Conservation (phyloP, 2,797 vertebrate genomes). For the Erethizon dorsatum region DNA sequence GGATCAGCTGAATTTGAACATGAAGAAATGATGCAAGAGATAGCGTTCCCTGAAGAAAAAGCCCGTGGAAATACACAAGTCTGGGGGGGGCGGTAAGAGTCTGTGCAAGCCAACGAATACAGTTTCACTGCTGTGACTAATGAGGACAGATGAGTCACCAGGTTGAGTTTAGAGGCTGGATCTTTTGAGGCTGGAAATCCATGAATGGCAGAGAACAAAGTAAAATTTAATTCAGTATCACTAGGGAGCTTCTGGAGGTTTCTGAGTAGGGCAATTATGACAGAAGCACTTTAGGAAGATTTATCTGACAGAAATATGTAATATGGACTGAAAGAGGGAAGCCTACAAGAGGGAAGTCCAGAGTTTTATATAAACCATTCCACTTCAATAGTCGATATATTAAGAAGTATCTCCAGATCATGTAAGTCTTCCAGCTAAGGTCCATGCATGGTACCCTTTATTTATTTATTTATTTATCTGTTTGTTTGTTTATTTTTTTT, state of each 20-base stretch:
- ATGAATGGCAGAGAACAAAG: constrained; percentile 20
- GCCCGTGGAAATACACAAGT: background rate
- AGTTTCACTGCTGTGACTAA: background rate
- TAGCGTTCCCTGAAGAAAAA: background rate
- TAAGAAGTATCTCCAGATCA: background rate
- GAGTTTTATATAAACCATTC: background rate
- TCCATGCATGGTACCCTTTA: background rate
- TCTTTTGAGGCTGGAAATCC: constrained; percentile 19
- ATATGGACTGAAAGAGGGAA: constrained; percentile 7
- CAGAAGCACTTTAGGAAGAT: constrained; percentile 6
- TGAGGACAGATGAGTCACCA: background rate
- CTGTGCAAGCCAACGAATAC: background rate
- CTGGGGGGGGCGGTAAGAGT: background rate
- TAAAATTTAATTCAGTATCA: constrained; percentile 52
- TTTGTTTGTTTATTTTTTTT: too few species aligned
- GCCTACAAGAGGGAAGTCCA: background rate
- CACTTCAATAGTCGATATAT: background rate
- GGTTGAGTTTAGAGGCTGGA: background rate
- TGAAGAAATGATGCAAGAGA: background rate
- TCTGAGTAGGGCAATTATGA: background rate
- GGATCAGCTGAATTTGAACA: constrained; percentile 27
- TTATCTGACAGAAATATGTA: constrained; percentile 7
- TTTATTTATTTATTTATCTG: too few species aligned
- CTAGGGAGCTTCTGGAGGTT: background rate
- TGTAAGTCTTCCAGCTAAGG: background rate